Percentiles rank a stretch among this genome's conserved stretches.
Evolutionary conservation across 2,797 vertebrate genomes (phyloP).

Genomic region (Crypturellus tataupa): DNA sequence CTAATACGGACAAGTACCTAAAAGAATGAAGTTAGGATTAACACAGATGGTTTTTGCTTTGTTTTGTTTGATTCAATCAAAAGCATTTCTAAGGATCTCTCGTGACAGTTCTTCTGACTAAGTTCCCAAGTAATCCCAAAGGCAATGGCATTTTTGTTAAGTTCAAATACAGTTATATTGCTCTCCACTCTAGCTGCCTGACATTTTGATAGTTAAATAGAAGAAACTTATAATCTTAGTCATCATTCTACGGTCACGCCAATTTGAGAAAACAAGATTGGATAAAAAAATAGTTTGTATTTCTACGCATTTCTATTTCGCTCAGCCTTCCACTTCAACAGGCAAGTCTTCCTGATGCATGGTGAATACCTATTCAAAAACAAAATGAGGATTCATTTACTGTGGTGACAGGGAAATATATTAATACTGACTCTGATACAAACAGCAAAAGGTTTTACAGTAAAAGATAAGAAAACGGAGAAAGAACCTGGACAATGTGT

Average conservation of each 20-base stretch:
- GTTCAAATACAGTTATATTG: slow-evolving; percentile 25
- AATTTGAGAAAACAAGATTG: slow-evolving; percentile 37
- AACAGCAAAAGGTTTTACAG: slow-evolving; percentile 6
- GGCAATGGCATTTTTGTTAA: slow-evolving; percentile 36
- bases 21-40: slow-evolving; percentile 28
- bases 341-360: background rate
- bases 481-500: background rate
- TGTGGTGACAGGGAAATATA: slow-evolving; percentile 28
- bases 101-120: slow-evolving; percentile 7
- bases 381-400: slow-evolving; percentile 32
- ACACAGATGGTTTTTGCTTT: background rate
- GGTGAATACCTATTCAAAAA: slow-evolving; percentile 14
- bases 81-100: slow-evolving; percentile 15
- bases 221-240: background rate
- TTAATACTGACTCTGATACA: slow-evolving; percentile 19
- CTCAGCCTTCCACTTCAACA: background rate
- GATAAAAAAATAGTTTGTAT: background rate
- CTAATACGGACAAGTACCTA: background rate
- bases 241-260: slow-evolving; percentile 2
- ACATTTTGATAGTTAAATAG: slow-evolving; percentile 48
- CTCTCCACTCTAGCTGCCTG: slow-evolving; percentile 3
- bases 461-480: background rate
- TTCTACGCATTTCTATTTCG: background rate
- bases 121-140: slow-evolving; percentile 21
- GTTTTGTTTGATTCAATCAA: slow-evolving; percentile 16